Base-by-base conservation (phyloP, 2,797 vertebrate species). In the Eulemur rubriventer region DNA sequence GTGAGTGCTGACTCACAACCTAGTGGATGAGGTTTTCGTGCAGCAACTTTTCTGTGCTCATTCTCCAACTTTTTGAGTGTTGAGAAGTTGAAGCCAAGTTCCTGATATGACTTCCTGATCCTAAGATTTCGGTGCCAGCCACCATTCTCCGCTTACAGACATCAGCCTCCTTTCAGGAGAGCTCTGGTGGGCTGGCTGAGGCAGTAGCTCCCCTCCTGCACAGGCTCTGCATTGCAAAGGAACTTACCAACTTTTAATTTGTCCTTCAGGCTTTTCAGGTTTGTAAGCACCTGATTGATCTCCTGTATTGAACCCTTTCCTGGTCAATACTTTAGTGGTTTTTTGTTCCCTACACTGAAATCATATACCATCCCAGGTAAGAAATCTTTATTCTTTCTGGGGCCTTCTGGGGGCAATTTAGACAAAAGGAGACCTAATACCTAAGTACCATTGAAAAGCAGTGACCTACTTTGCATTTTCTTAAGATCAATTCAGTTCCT, bases 171-270 rank as follows among this genome's bases (percentile, higher is more conserved):
- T 86, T 82, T n/a, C 18, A 13, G 43, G 17, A 28, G 0, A 33
- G 59, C 4, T 35, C 0, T 1, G 17, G 26, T 7, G 7, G 13
- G 2, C 30, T 43, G 43, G 11, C 0, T 0, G 14, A 41, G 20
- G 0, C n/a, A 13, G 17, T 3, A 63, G 52, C 26, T 14, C 8
- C 26, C 20, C 48, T 67, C 55, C 59, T 28, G 41, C 24, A 33
- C 2, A 12, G 7, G 5, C 30, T 26, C 38, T 7, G 3, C 22
- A 22, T 70, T 38, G 28, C 1, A 22, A 38, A 38, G 26, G 46
- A 83, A 59, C 22, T 72, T 46, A 10, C 75, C 52, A 50, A 28
- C 22, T 57, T 70, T 61, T 24, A 83, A 72, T 5, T 52, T n/a
- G 24, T 35, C n/a, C 33, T 43, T 78, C 0, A 0, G 16, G 4